Evolutionary conservation across 2,888 invertebrate genomes (phyloP).

Genomic region (Campopleginae sp.): DNA sequence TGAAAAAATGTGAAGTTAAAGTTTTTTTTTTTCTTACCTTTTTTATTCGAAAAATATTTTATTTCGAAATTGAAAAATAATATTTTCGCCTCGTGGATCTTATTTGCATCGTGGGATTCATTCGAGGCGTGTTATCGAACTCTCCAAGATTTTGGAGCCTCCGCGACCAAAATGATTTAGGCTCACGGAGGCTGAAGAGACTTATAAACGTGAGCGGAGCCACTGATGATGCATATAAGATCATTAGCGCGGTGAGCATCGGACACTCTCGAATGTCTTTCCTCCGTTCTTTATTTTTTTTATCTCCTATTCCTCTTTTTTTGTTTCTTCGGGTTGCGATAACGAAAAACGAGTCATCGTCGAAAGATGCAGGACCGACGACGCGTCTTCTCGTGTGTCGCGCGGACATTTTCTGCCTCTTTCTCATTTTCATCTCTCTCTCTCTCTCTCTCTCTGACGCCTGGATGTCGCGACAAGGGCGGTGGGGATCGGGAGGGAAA

Average conservation of each 20-base stretch:
- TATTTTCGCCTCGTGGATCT: background rate
- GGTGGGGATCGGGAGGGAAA: background rate
- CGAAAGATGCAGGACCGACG: conserved; percentile 57
- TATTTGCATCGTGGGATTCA: background rate
- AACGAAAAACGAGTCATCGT: conserved; percentile 65
- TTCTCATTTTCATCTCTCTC: conserved; percentile 8
- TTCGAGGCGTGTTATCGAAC: background rate
- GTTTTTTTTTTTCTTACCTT: background rate
- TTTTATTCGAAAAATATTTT: background rate
- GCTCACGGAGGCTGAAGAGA: conserved; percentile 5
- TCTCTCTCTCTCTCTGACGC: conserved; percentile 37
- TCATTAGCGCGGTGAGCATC: conserved; percentile 62
- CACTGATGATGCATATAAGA: conserved; percentile 59
- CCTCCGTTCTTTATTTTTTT: conserved; percentile 22
- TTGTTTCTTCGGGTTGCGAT: conserved; percentile 46
- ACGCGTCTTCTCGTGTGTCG: conserved; percentile 53
- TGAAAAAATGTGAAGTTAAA: background rate
- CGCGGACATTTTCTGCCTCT: conserved; percentile 40
- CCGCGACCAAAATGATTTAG: background rate
- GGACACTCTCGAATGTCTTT: conserved; percentile 38
- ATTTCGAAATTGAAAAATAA: background rate
- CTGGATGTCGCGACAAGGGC: conserved; percentile 46
- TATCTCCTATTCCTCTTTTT: conserved; percentile 22
- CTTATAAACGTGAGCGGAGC: conserved; percentile 21
- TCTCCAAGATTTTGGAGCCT: background rate